Percentiles rank a stretch among this genome's conserved stretches.
Conservation (phyloP, 2,113 vertebrate species). For the Lota lota region DNA sequence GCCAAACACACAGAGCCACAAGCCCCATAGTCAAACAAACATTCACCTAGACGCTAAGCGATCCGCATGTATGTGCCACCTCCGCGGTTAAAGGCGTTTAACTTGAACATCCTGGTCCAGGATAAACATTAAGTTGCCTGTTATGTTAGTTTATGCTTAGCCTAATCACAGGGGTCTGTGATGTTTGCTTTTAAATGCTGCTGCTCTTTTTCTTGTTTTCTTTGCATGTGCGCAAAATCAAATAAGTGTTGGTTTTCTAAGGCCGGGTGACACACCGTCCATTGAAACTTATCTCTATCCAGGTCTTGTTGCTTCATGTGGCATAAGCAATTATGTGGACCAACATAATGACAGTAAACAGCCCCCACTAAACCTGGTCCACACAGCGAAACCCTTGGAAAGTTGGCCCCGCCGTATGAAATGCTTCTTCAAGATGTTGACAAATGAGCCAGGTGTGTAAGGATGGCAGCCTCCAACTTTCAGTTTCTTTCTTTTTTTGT, state of each 20-base stretch:
- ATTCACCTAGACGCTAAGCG: conserved; percentile 21
- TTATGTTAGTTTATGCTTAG: too few relatives aligned
- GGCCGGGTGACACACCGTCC: conserved; percentile 4
- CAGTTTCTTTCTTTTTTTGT: conserved; percentile 41
- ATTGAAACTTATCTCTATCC: conserved; percentile 22
- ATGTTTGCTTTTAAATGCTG: neutral
- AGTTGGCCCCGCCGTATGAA: conserved; percentile 15
- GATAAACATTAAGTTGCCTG: too few relatives aligned
- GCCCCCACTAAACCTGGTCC: neutral
- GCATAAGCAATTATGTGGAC: conserved; percentile 19
- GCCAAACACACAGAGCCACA: conserved; percentile 62
- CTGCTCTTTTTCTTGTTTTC: too few relatives aligned
- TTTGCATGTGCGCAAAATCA: too few relatives aligned
- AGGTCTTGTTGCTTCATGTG: conserved; percentile 22
- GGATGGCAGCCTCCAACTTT: conserved; percentile 37
- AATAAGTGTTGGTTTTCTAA: too few relatives aligned
- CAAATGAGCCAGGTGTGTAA: conserved; percentile 51
- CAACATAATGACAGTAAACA: neutral
- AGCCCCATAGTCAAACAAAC: conserved; percentile 67
- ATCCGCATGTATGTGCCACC: neutral
- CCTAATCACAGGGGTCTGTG: neutral
- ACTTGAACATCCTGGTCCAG: too few relatives aligned
- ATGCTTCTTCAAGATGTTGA: conserved; percentile 37
- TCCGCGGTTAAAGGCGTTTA: too few relatives aligned
- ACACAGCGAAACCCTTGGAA: conserved; percentile 20